Evolutionary conservation across 2,888 invertebrate species (phyloP).

Genomic region (Hymenopus coronatus): DNA sequence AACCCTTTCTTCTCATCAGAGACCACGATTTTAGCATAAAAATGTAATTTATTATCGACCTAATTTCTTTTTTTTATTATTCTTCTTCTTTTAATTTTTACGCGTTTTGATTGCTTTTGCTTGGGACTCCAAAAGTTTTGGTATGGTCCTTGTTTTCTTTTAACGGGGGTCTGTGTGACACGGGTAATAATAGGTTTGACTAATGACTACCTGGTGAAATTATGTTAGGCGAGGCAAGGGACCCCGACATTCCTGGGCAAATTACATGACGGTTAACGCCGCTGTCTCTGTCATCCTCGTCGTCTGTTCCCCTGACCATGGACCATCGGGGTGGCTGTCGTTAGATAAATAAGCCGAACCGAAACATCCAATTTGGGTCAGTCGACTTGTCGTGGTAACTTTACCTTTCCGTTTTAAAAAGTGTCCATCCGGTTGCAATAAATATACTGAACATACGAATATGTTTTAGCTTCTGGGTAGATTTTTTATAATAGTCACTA

Average conservation of each 20-base stretch:
- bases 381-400: no score
- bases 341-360: no score
- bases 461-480: no score
- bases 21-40: background rate
- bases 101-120: background rate
- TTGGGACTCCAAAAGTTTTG: background rate
- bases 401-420: no score
- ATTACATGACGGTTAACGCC: slow-evolving; percentile 25
- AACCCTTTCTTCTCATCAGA: background rate
- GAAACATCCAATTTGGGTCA: no score
- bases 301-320: background rate
- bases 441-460: no score
- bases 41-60: background rate
- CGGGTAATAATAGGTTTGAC: slow-evolving; percentile 33
- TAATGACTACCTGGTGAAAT: slow-evolving; percentile 28
- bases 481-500: no score
- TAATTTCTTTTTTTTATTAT: background rate
- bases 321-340: background rate
- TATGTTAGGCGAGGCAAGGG: slow-evolving; percentile 16
- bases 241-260: slow-evolving; percentile 26
- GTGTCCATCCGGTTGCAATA: no score
- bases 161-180: slow-evolving; percentile 16
- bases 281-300: background rate
- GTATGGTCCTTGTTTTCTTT: background rate
- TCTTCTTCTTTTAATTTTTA: background rate